Evolutionary conservation across 2,797 vertebrate genomes (phyloP), one percentile per base, ranked within the genome.

Genomic region (Acropternis orthonyx): DNA sequence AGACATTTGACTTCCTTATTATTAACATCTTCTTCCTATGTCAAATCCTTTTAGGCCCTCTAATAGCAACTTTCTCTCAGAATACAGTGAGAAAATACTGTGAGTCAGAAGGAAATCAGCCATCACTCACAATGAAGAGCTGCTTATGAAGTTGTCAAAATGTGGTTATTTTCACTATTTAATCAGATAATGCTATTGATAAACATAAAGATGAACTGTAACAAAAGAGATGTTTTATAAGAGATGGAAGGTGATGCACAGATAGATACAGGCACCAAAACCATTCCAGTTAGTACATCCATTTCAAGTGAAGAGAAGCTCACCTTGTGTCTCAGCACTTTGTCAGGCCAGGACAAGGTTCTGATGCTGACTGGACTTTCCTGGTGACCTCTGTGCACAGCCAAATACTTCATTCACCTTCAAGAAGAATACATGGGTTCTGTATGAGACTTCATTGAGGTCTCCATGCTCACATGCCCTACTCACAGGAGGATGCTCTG

Each of bases 381-480:
- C n/a, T 56, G 19, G 5, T 39, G 37, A 26, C 11, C 24, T 55
- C 59, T 48, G 1, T 37, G 61, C 9, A 22, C 51, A 74, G 10
- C 7, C 12, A 52, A 71, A 4, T 26, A 14, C 10, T n/a, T 34
- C 15, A 21, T 44, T 65, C 34, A 26, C 63, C 19, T 74, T 62
- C 11, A 21, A 1, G 21, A 68, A 44, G 22, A 59, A 46, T 6
- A 80, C 4, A 9, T 77, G 1, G 0, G 2, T 63, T 28, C 4
- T 72, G 15, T 13, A 8, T 34, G 48, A 91, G 27, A 13, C 22
- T 89, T 71, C 39, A 9, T 16, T 6, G 21, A 58, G 1, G 2
- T 61, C 32, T 67, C 30, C 34, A 30, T 52, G 28, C 9, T 14
- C 9, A 10, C 1, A 4, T n/a, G 5, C 4, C 24, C 44, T 71